Evolutionary conservation across 2,888 invertebrate species (phyloP).

Genomic region (Microlaimidae sp.): DNA sequence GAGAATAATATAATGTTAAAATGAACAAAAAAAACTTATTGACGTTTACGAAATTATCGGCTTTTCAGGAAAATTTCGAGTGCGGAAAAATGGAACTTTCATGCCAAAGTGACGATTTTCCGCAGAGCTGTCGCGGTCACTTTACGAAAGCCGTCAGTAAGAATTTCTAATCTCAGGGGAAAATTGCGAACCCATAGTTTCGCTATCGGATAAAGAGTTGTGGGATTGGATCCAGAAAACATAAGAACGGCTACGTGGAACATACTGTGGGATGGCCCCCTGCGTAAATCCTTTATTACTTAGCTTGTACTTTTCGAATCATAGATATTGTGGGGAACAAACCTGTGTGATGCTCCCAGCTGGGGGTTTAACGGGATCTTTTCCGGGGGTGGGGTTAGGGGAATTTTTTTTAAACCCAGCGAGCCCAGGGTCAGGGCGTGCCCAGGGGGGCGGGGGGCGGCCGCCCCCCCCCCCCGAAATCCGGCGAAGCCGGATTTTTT

Average conservation of each 20-base stretch:
- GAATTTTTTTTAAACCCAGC: too few relatives aligned
- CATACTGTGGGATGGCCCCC: conserved; percentile 97
- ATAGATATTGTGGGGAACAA: too few relatives aligned
- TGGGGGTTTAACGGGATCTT: too few relatives aligned
- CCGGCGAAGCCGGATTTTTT: too few relatives aligned
- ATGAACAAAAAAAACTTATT: conserved; percentile 1
- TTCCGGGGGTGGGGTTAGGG: too few relatives aligned
- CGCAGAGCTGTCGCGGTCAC: conserved; percentile 95
- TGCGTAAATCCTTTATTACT: too few relatives aligned
- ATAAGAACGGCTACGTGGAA: conserved; percentile 76
- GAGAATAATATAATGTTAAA: background rate
- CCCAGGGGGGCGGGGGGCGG: too few relatives aligned
- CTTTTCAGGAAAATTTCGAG: conserved; percentile 50
- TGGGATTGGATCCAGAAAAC: conserved; percentile 86
- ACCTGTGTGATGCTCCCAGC: too few relatives aligned
- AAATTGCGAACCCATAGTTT: conserved; percentile 75
- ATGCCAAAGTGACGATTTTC: conserved; percentile 89
- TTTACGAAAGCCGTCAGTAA: conserved; percentile 70
- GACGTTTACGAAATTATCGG: conserved; percentile 1
- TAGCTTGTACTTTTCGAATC: too few relatives aligned
- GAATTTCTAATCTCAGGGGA: conserved; percentile 61
- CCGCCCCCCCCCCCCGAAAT: too few relatives aligned
- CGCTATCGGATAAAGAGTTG: conserved; percentile 75
- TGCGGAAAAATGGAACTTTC: conserved; percentile 96
- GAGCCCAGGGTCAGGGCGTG: too few relatives aligned